Base-by-base conservation (phyloP, 2,797 vertebrate genomes). In the Pagetopsis macropterus region DNA sequence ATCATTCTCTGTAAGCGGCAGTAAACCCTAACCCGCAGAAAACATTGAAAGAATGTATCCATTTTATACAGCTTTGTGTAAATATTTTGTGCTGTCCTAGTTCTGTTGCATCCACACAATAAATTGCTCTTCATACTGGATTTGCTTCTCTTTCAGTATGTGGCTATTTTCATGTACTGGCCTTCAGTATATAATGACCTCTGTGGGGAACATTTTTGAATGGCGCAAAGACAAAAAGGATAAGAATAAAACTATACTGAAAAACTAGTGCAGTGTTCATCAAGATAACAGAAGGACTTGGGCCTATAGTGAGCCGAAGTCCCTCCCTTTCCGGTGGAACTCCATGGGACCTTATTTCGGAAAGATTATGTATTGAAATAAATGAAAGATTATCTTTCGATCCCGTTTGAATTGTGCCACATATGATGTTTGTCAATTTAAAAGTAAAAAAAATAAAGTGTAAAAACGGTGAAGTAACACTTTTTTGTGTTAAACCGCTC, bases 161-260 rank as follows among this genome's bases (percentile, higher is more conserved):
- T 45, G 57, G 23, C 33, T 16, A 27, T 58, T 78, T 65, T 59
- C 40, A 21, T 54, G n/a, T 54, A 59, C 13, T 2, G 44, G 49
- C 19, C 66, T 57, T 33, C 31, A 33, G 31, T 33, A 55, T 37
- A 52, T 81, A 79, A 81, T 77, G 72, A 81, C 63, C 72, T 71
- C 67, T 76, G 48, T 62, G 16, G 65, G 68, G 77, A 79, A 27
- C 69, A 14, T 44, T 16, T 45, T 75, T 54, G 66, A 55, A 72
- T 49, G 45, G 44, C 72, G 49, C 49, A 65, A 59, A 75, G 48
- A 78, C 41, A 66, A 73, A 70, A 33, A 33, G 17, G 9, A 37
- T 73, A 37, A 56, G 70, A 75, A 73, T 62, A 68, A 67, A 70
- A 71, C 16, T 17, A 16, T 58, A 69, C 15, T 31, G 1, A 59